Evolutionary conservation across 2,888 invertebrate genomes (phyloP).

Genomic region (Tethea ocularis): DNA sequence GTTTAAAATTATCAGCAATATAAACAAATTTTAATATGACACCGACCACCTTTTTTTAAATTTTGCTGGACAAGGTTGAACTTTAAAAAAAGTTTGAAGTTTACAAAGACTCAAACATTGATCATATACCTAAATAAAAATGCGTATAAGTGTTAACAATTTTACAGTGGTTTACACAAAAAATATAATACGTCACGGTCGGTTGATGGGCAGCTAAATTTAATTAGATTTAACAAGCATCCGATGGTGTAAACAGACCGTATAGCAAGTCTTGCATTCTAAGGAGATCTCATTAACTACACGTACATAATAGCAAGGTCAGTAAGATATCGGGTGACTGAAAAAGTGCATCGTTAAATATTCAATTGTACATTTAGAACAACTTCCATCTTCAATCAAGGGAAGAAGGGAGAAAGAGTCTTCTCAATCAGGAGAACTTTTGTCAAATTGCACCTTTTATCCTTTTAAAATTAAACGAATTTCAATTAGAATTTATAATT

Average conservation of each 20-base stretch:
- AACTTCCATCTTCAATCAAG: too few species aligned
- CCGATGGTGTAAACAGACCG: slow-evolving; percentile 56
- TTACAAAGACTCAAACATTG: background rate
- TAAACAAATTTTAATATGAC: too few species aligned
- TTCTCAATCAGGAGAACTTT: too few species aligned
- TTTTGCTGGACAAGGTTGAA: too few species aligned
- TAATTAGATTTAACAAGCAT: slow-evolving; percentile 48
- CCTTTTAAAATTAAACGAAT: too few species aligned
- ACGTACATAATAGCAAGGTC: slow-evolving; percentile 28
- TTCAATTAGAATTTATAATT: too few species aligned
- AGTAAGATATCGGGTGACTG: background rate
- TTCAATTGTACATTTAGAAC: background rate
- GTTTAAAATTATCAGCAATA: too few species aligned
- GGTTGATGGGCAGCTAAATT: slow-evolving; percentile 41
- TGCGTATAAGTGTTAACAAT: background rate
- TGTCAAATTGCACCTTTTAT: too few species aligned
- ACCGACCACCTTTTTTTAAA: too few species aligned
- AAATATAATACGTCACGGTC: slow-evolving; percentile 42
- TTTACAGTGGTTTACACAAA: slow-evolving; percentile 3
- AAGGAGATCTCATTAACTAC: slow-evolving; percentile 31
- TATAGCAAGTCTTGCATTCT: slow-evolving; percentile 24
- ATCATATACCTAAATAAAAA: background rate
- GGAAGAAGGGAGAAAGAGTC: too few species aligned
- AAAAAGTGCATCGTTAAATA: background rate
- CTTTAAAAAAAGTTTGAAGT: too few species aligned